Base-by-base conservation (phyloP, 1,140 invertebrate genomes). In the Hermetia illucens region DNA sequence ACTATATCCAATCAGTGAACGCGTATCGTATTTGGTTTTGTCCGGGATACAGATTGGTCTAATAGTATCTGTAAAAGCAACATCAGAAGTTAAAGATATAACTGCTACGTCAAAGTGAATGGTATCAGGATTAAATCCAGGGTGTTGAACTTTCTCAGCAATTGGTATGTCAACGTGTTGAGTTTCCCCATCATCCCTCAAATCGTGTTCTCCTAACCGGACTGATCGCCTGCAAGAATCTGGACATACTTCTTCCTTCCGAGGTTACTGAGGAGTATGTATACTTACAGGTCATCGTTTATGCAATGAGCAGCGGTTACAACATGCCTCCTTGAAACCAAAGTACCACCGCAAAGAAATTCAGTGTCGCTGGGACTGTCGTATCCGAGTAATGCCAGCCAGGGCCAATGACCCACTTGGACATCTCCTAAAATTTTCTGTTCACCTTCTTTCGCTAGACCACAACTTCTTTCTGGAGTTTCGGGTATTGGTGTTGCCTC, bases 301-400 rank as follows among this genome's bases (percentile, higher is more conserved):
- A 87, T 74, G 54, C 84, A 89, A 52, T 88, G 85, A 0, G 70
- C 80, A 2, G 86, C 84, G 2, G 84, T 87, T 2, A 90, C 45
- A 2, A 87, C 64, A 54, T 85, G 82, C 12, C 66, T 56, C 1
- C 64, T 45, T 8, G 72, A 74, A 36, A 90, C 68, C 0, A 89
- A 63, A 21, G 75, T 72, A 9, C 77, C 83, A 1, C 82, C 85
- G 55, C 85, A 90, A 20, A 71, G 50, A 69, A 72, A 79, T 43
- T 53, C 51, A 2, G 61, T 60, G 45, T 50, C 35, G 17, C 35
- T 24, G 17, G 27, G 15, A 15, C 8, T 6, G 27, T 27, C 10
- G 21, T 36, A 36, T 8, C 35, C 35, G 18, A 36, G 21, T 2
- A 36, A 19, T 36, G 35, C 35, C 15, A 36, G 24, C 35, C 35